Evolutionary conservation across 2,797 vertebrate genomes (phyloP).

Genomic region (Chaenodraco wilsoni): DNA sequence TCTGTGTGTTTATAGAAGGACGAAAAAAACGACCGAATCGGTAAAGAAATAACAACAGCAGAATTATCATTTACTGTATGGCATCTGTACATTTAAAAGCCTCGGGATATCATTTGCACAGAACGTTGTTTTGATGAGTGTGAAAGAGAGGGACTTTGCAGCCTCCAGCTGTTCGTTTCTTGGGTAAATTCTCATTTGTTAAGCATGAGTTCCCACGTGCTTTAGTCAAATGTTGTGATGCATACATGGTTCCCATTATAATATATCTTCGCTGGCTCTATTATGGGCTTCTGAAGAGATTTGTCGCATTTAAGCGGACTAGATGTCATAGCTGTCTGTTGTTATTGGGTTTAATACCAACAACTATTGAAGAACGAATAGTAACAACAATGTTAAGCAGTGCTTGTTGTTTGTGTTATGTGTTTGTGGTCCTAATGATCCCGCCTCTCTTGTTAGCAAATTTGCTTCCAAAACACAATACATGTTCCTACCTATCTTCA

Average conservation of each 20-base stretch:
- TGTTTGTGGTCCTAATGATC: not conserved
- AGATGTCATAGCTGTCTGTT: conserved; percentile 26
- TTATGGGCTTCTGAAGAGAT: conserved; percentile 22
- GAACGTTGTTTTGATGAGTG: not conserved
- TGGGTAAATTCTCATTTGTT: conserved; percentile 23
- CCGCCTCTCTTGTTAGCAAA: not conserved
- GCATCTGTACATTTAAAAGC: conserved; percentile 24
- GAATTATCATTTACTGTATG: not conserved
- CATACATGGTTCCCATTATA: conserved; percentile 14
- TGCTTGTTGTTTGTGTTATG: not conserved
- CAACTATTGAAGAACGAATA: conserved; percentile 16
- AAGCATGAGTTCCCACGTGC: conserved; percentile 18
- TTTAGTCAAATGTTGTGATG: conserved; percentile 24
- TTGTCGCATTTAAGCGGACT: conserved; percentile 42
- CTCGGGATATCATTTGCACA: not conserved
- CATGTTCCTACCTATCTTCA: not conserved
- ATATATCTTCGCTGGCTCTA: conserved; percentile 7
- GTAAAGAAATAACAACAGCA: too few relatives aligned
- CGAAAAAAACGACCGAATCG: too few relatives aligned
- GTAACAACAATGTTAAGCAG: not conserved
- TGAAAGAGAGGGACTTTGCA: conserved; percentile 3
- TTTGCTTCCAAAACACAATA: not conserved
- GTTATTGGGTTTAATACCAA: conserved; percentile 12
- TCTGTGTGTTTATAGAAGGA: not conserved
- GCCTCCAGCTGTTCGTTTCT: conserved; percentile 3